These are phyloP conservation scores for Sarotherodon lohbergeri DNA, from an alignment of 2,113 vertebrate species.

Conservation along the genomic window DNA sequence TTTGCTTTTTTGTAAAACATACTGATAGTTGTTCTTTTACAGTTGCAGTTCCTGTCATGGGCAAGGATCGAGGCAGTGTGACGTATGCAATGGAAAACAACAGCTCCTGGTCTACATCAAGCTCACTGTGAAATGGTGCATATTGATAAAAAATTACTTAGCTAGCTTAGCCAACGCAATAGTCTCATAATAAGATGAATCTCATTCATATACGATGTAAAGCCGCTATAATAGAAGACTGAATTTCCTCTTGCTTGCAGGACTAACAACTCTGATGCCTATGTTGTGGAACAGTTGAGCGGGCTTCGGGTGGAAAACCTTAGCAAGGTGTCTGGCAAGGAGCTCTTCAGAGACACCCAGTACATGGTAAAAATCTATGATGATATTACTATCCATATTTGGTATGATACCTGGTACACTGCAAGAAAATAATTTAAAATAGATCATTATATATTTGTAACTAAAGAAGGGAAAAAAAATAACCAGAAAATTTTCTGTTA, in stretches of 20 bases:
- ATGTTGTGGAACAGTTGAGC: slow-evolving; percentile 52
- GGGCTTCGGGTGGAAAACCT: slow-evolving; percentile 56
- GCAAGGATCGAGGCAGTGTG: slow-evolving; percentile 39
- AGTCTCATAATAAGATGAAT: not conserved
- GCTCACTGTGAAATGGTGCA: slow-evolving; percentile 70
- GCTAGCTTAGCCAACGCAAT: not conserved
- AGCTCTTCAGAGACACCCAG: slow-evolving; percentile 63
- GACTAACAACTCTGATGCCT: slow-evolving; percentile 53
- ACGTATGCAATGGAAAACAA: slow-evolving; percentile 55
- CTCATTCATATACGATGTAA: not conserved
- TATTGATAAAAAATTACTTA: not conserved
- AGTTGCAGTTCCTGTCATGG: slow-evolving; percentile 61
- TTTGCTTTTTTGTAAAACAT: not conserved
- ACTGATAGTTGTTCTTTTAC: not conserved
- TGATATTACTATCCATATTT: not conserved
- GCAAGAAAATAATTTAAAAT: not conserved
- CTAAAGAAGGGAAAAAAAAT: not conserved
- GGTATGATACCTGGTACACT: not conserved
- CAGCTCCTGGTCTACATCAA: slow-evolving; percentile 66
- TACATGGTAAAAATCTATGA: slow-evolving; percentile 51
- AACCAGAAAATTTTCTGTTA: not conserved
- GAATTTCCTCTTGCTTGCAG: slow-evolving; percentile 18
- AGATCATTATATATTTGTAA: not conserved
- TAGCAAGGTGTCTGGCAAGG: slow-evolving; percentile 57
- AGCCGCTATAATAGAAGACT: not conserved